A percentile compares a stretch with the other conserved stretches of the same genome.
phyloP scores from a whole-genome alignment of 2,888 invertebrate species.

The Himalopsyche kuldschensis region DNA sequence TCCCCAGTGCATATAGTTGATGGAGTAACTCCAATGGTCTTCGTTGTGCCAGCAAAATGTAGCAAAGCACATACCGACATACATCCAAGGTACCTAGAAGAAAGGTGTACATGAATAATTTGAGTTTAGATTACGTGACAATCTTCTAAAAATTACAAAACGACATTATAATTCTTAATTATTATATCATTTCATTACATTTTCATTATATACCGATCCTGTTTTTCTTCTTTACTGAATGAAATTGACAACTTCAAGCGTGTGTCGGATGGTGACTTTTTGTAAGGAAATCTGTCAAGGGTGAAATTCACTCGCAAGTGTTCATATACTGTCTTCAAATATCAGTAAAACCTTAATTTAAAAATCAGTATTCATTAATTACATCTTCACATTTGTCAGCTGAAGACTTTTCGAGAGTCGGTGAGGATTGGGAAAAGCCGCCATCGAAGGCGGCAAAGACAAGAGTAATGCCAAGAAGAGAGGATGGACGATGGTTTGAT shows the following conservation, averaged over 20 bases:
- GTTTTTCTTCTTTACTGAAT: too few species aligned
- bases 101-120: too few species aligned
- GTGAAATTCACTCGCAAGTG: too few species aligned
- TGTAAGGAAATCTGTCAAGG: too few species aligned
- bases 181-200: too few species aligned
- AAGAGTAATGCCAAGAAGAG: background rate
- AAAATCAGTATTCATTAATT: background rate
- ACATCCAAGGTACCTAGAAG: slow-evolving; percentile 68
- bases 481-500: background rate
- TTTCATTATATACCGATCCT: too few species aligned
- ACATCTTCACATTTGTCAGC: background rate
- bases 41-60: slow-evolving; percentile 85
- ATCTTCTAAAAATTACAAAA: too few species aligned
- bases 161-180: too few species aligned
- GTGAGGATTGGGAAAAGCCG: background rate
- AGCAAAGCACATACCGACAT: slow-evolving; percentile 83
- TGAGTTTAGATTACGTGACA: too few species aligned
- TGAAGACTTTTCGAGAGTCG: background rate
- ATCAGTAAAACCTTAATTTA: background rate
- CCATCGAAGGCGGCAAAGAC: background rate
- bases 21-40: slow-evolving; percentile 83
- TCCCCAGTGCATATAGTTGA: slow-evolving; percentile 82
- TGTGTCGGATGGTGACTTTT: too few species aligned
- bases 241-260: too few species aligned
- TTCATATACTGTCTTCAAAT: background rate